phyloP scores from a whole-genome alignment of 2,113 vertebrate species.

The Pseudorasbora parva region DNA sequence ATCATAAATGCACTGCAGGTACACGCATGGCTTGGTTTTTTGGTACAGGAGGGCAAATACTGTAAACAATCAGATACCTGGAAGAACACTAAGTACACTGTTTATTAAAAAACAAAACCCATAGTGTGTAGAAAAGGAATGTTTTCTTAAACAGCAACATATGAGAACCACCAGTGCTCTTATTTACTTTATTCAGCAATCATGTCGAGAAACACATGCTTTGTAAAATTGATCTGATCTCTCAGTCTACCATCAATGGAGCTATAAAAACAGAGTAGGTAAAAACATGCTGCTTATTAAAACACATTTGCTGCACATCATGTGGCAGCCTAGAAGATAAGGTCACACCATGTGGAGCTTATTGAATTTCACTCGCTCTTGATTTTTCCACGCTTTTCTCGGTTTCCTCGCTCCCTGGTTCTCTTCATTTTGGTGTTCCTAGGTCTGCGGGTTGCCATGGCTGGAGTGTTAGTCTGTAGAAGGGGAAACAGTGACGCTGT shows the following conservation, averaged over 20 bases:
- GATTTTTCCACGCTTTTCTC: constrained; percentile 67
- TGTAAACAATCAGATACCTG: background rate
- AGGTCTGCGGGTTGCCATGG: constrained; percentile 58
- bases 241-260: constrained; percentile 28
- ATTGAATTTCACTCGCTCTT: constrained; percentile 4
- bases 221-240: constrained; percentile 19
- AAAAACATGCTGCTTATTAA: constrained; percentile 46
- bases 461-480: constrained; percentile 38
- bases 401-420: constrained; percentile 58
- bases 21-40: background rate
- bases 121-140: background rate
- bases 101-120: background rate
- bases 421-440: constrained; percentile 57
- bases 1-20: constrained; percentile 8
- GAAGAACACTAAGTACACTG: background rate
- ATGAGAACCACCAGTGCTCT: constrained; percentile 1
- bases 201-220: constrained; percentile 27
- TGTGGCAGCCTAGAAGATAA: constrained; percentile 29
- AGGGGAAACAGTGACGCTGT: background rate
- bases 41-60: background rate
- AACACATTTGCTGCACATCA: constrained; percentile 31
- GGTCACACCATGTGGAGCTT: constrained; percentile 5
- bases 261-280: constrained; percentile 40
- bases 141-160: background rate
- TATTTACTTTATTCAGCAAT: constrained; percentile 55